Percentiles rank a stretch among this genome's conserved stretches.
Evolutionary conservation across 2,888 invertebrate genomes (phyloP).

Genomic region (Nomada fucata): DNA sequence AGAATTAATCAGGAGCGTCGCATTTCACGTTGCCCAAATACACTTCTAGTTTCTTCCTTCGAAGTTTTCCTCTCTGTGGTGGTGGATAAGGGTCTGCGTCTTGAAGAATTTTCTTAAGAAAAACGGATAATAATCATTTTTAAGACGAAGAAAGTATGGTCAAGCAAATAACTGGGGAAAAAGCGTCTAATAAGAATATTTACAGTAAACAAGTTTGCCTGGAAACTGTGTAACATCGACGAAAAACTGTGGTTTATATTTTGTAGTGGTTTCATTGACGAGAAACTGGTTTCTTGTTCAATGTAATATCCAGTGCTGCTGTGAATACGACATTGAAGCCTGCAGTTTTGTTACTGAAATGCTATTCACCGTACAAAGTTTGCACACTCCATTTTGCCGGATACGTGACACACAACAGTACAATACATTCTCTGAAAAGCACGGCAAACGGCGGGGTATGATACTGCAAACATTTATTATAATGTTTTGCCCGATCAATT

Average conservation of each 20-base stretch:
- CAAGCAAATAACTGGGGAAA: not conserved
- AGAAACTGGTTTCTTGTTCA: constrained; percentile 2
- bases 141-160: too few relatives aligned
- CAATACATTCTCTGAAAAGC: not conserved
- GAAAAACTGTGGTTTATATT: not conserved
- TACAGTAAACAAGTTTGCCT: too few relatives aligned
- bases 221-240: not conserved
- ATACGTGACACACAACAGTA: not conserved
- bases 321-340: constrained; percentile 17
- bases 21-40: too few relatives aligned
- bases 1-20: too few relatives aligned
- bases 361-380: constrained; percentile 7
- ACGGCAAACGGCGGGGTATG: not conserved
- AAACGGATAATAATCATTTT: too few relatives aligned
- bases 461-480: not conserved
- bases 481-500: not conserved
- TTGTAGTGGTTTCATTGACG: constrained; percentile 1
- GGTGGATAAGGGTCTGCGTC: too few relatives aligned
- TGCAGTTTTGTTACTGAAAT: constrained; percentile 3
- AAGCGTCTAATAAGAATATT: not conserved
- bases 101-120: too few relatives aligned
- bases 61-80: too few relatives aligned
- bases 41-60: too few relatives aligned
- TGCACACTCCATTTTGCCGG: not conserved
- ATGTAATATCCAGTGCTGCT: not conserved